A percentile compares a stretch with the other conserved stretches of the same genome.
These are phyloP conservation scores for Xestia sexstrigata DNA, from an alignment of 2,888 invertebrate genomes.

Conservation along the genomic window DNA sequence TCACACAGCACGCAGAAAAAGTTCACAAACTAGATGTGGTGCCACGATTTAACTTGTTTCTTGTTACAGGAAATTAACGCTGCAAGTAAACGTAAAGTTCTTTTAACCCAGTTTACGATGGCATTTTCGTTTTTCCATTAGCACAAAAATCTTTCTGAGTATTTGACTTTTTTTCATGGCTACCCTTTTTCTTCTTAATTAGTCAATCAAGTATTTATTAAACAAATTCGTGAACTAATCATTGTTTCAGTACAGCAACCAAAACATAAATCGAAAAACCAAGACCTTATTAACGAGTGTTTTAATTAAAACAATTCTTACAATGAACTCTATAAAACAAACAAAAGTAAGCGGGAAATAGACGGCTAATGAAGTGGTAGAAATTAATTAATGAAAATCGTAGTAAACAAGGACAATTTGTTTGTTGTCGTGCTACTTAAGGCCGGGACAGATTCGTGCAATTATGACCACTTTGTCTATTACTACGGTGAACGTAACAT, in stretches of 20 bases:
- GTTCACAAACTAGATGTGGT: slow-evolving; percentile 58
- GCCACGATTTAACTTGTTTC: slow-evolving; percentile 36
- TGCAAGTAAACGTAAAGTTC: slow-evolving; percentile 58
- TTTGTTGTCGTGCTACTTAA: slow-evolving; percentile 49
- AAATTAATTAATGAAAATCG: slow-evolving; percentile 66
- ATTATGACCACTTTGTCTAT: neutral
- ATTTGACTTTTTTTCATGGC: neutral
- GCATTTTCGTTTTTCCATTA: slow-evolving; percentile 49
- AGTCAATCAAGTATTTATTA: slow-evolving; percentile 15
- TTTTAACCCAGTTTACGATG: slow-evolving; percentile 48
- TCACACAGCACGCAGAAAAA: slow-evolving; percentile 63
- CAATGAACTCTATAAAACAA: slow-evolving; percentile 46
- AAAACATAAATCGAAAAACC: slow-evolving; percentile 44
- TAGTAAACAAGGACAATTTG: slow-evolving; percentile 67
- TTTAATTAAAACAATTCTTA: slow-evolving; percentile 54
- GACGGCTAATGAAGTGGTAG: slow-evolving; percentile 63
- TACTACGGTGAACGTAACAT: neutral
- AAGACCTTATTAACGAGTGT: slow-evolving; percentile 44
- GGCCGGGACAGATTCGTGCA: neutral
- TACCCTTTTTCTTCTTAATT: neutral
- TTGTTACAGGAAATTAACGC: slow-evolving; percentile 53
- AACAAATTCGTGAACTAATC: slow-evolving; percentile 11
- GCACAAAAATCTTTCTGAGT: slow-evolving; percentile 12
- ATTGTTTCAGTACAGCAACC: neutral
- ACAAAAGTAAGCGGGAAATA: slow-evolving; percentile 58